Base-by-base conservation (phyloP, 2,888 invertebrate species). In the Poecilobothrus nobilitatus region DNA sequence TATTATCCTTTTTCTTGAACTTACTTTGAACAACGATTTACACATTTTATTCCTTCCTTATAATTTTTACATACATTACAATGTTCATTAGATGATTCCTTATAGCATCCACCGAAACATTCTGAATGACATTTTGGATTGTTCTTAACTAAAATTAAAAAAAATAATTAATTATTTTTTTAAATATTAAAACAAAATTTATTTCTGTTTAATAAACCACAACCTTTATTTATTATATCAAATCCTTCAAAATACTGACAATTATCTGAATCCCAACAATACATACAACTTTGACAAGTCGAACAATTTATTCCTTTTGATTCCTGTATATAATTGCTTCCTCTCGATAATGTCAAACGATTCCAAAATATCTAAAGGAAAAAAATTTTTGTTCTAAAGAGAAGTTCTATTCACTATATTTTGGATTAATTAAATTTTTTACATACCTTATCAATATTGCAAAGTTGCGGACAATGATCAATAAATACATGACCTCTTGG, bases 401-500 rank as follows among this genome's bases (percentile, higher is more conserved):
- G n/a, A 27, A 27, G 3, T 37, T 37, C 12, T 8, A 37, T 4
- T 12, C 2, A 37, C 53, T n/a, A n/a, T n/a, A 53, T n/a, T 22
- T 63, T 15, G 8, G 10, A 9, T 0, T 12, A 37, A 12, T n/a
- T 15, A n/a, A 37, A 10, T 20, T 53, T 20, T 12, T 18, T 27
- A 68, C 70, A 71, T 76, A 81, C 81, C 69, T 73, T 73, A 65
- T 90, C 84, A 0, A 89, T 84, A 77, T 88, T 91, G 79, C 97
- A 97, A 0, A 96, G 84, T 62, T 87, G 84, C 1, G 88, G 87
- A 76, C 91, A 91, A 70, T 87, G 87, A 76, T 89, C 89, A 64
- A 97, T 86, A 33, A 90, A 86, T 0, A 95, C 91, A 6, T 89
- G 90, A 0, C 97, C 97, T 69, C 90, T 85, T 71, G 89, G 87